Conservation (phyloP, 1,140 invertebrate genomes). For the Drosophila mojavensis region DNA sequence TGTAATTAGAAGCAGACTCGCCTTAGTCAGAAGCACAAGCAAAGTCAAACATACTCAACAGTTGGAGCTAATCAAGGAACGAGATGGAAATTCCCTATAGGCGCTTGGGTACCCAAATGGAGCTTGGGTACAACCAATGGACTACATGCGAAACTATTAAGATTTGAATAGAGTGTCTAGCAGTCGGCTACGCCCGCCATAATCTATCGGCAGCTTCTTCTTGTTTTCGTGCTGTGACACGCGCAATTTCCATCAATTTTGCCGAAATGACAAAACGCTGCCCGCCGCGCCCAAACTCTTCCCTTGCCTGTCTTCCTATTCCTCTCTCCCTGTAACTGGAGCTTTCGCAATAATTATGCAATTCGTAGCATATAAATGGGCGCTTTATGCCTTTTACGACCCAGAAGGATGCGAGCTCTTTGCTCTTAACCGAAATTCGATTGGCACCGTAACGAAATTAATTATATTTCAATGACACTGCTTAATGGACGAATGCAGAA, state of each 20-base stretch:
- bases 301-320: no score
- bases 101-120: no score
- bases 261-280: slow-evolving; percentile 36
- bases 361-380: slow-evolving; percentile 52
- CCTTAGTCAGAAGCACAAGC: no score
- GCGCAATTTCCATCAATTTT: slow-evolving; percentile 47
- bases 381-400: slow-evolving; percentile 56
- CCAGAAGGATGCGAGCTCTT: slow-evolving; percentile 30
- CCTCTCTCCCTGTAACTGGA: slow-evolving; percentile 4
- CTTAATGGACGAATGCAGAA: slow-evolving; percentile 35
- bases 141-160: no score
- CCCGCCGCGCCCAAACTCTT: no score
- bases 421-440: slow-evolving; percentile 53
- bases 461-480: slow-evolving; percentile 65
- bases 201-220: neutral
- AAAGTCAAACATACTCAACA: no score
- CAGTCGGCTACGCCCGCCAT: no score
- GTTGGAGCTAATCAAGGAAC: no score
- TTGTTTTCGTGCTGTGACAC: neutral
- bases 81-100: no score
- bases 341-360: slow-evolving; percentile 53
- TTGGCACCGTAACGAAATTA: slow-evolving; percentile 55
- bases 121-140: no score
- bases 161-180: no score
- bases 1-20: no score